These are phyloP conservation scores for Heliconius ethilla DNA, from an alignment of 2,888 invertebrate genomes.

Conservation along the genomic window DNA sequence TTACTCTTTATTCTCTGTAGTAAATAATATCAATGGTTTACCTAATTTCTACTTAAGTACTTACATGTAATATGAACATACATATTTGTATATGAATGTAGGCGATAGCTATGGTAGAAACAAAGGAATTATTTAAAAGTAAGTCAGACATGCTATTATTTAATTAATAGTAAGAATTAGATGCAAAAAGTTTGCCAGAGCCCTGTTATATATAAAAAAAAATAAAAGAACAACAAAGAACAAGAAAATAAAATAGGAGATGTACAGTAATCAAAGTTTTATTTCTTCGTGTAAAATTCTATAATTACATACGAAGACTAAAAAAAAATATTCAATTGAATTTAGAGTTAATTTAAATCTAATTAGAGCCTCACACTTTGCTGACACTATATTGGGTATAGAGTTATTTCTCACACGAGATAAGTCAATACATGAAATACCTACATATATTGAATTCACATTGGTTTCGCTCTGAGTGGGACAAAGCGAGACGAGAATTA, in stretches of 20 bases:
- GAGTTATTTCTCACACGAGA: background rate
- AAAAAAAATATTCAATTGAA: background rate
- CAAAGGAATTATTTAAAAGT: too few species aligned
- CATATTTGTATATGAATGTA: too few species aligned
- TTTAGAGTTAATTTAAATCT: background rate
- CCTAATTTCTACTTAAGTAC: background rate
- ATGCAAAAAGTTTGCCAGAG: too few species aligned
- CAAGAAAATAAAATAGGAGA: too few species aligned
- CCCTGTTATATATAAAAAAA: too few species aligned
- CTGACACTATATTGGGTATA: background rate
- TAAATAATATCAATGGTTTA: background rate
- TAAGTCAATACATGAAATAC: slow-evolving; percentile 2
- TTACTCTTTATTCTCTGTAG: background rate
- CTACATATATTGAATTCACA: slow-evolving; percentile 9
- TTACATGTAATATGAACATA: background rate
- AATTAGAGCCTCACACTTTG: background rate
- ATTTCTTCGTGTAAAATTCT: too few species aligned
- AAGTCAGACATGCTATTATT: too few species aligned
- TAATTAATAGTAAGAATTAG: too few species aligned
- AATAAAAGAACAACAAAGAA: too few species aligned
- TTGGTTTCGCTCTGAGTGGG: background rate
- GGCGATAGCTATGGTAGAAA: too few species aligned
- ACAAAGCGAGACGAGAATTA: slow-evolving; percentile 1
- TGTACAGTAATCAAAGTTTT: too few species aligned
- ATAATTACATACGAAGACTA: background rate